Evolutionary conservation across 2,797 vertebrate species (phyloP), one percentile per base, ranked within the genome.

Genomic region (Triplophysa bombifrons): DNA sequence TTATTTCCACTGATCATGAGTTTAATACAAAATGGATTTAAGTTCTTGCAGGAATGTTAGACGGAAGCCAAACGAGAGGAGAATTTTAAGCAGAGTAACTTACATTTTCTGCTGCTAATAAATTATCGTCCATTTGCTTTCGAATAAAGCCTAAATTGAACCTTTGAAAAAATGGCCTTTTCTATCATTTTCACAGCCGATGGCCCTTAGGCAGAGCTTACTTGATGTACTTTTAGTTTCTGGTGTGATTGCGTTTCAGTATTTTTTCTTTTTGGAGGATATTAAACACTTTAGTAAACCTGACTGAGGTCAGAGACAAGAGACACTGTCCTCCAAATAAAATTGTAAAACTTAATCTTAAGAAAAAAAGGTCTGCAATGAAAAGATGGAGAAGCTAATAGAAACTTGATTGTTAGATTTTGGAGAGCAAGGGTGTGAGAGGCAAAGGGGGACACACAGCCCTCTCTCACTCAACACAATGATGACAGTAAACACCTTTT

Each of bases 401-500:
- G 20, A 80, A 56, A 8, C 17, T 76, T 76, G 61, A 83, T 89
- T 83, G 89, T 88, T 91, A 50, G 61, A 65, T 46, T 53, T 65
- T 38, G 10, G 20, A 64, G 22, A 64, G 41, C 19, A 22, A 27
- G 72, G 22, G 13, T 48, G 72, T 48, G 41, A 41, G 30, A 20
- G 30, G 77, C 8, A 22, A 41, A 58, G 10, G 38, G 51, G 58
- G 67, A 74, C 53, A 87, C 87, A 85, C 83, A 87, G 81, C 89
- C 86, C 83, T 87, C 83, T 86, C 72, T 88, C 86, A 88, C 89
- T 83, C 84, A 83, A 90, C 86, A 88, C 79, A 85, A 84, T 86
- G 85, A 88, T 90, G 89, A 90, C 91, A 87, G 92, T 92, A 92
- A 93, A 92, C 92, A 93, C 89, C 88, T 90, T 89, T 70, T 87